A percentile compares a stretch with the other conserved stretches of the same genome.
These are phyloP conservation scores for Acromyrmex charruanus DNA, from an alignment of 1,140 invertebrate genomes.

Conservation along the genomic window DNA sequence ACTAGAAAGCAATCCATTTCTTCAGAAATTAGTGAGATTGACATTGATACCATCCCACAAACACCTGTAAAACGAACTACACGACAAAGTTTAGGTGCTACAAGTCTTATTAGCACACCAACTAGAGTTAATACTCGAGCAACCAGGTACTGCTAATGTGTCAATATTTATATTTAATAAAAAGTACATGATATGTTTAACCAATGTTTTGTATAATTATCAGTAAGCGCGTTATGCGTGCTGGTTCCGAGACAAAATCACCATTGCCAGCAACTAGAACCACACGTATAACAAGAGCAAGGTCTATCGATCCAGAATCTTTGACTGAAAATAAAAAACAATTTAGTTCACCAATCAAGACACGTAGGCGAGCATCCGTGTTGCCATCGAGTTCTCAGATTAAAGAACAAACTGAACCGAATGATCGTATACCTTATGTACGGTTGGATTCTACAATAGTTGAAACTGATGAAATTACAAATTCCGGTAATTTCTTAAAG, in stretches of 20 bases:
- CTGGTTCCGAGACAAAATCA: slow-evolving; percentile 78
- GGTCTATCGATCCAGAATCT: slow-evolving; percentile 75
- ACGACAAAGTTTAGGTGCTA: slow-evolving; percentile 35
- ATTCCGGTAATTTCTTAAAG: slow-evolving; percentile 53
- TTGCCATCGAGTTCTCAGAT: slow-evolving; percentile 67
- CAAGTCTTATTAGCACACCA: slow-evolving; percentile 33
- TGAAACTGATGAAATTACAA: slow-evolving; percentile 54
- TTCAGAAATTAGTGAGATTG: slow-evolving; percentile 73
- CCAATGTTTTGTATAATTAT: slow-evolving; percentile 10
- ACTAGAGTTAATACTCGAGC: slow-evolving; percentile 55
- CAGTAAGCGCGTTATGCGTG: slow-evolving; percentile 72
- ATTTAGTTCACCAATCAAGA: slow-evolving; percentile 65
- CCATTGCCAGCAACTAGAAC: slow-evolving; percentile 40
- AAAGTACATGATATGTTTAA: background rate
- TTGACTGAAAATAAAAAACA: slow-evolving; percentile 7
- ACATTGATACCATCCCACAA: slow-evolving; percentile 48
- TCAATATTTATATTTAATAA: background rate
- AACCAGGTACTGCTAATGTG: slow-evolving; percentile 56
- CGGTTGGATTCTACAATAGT: slow-evolving; percentile 54
- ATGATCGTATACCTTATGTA: slow-evolving; percentile 39
- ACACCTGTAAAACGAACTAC: slow-evolving; percentile 64
- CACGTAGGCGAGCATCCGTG: slow-evolving; percentile 67
- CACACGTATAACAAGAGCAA: slow-evolving; percentile 78
- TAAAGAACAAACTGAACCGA: slow-evolving; percentile 71
- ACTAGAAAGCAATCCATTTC: slow-evolving; percentile 72